phyloP scores from a whole-genome alignment of 2,113 vertebrate species.

The Hirundichthys speculiger region DNA sequence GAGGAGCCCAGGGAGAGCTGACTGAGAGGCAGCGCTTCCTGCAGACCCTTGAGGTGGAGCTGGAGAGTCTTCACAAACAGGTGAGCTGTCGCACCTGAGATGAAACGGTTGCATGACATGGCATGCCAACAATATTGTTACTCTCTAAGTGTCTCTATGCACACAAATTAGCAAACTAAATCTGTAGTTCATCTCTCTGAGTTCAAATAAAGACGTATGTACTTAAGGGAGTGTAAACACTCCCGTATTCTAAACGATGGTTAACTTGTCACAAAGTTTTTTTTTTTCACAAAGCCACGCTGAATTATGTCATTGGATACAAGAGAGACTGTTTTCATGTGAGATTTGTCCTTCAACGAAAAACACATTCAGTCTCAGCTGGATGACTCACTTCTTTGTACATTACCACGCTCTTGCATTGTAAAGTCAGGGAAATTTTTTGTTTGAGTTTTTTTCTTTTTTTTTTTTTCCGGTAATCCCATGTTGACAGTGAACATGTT shows the following conservation, averaged over 20 bases:
- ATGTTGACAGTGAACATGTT: constrained; percentile 56
- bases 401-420: neutral
- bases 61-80: constrained; percentile 84
- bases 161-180: neutral
- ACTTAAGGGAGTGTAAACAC: constrained; percentile 8
- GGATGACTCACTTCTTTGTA: neutral
- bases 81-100: constrained; percentile 50
- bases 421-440: constrained; percentile 1
- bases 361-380: neutral
- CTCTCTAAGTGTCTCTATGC: neutral
- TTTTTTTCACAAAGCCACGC: constrained; percentile 9
- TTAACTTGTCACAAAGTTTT: no score
- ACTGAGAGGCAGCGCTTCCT: constrained; percentile 82
- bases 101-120: neutral
- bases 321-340: neutral
- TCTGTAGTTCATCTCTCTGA: neutral
- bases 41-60: constrained; percentile 82
- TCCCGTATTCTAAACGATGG: neutral
- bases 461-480: constrained; percentile 33
- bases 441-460: neutral
- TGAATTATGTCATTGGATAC: neutral
- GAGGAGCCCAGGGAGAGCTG: constrained; percentile 76
- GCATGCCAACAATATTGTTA: neutral
- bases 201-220: constrained; percentile 16
- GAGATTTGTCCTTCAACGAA: constrained; percentile 22